Evolutionary conservation across 2,113 vertebrate species (phyloP).

Genomic region (Nanger granti): DNA sequence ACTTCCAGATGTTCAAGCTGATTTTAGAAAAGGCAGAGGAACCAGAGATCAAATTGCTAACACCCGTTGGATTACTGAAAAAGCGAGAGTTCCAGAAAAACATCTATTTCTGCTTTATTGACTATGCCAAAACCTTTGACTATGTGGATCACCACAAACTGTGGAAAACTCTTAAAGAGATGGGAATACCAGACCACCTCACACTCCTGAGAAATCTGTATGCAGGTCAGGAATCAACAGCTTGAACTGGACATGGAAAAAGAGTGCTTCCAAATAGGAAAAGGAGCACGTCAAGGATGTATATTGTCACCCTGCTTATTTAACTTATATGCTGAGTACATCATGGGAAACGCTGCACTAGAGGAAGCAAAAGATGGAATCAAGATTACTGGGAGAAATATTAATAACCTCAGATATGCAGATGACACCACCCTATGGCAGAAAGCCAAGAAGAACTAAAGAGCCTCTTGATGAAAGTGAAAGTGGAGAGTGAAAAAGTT

Average conservation of each 20-base stretch:
- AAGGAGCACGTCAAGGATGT: background rate
- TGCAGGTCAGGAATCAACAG: background rate
- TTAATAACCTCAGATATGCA: background rate
- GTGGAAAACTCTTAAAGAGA: background rate
- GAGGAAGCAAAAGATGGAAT: background rate
- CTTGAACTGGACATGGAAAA: background rate
- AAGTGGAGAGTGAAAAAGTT: background rate
- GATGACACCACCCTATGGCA: background rate
- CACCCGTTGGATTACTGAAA: fast-evolving
- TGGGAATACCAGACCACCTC: background rate
- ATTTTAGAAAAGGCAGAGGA: background rate
- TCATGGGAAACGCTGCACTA: background rate
- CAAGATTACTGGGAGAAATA: background rate
- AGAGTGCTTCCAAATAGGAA: background rate
- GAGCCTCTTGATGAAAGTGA: background rate
- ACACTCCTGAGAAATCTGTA: background rate
- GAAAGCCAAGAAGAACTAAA: background rate
- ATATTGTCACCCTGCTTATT: background rate
- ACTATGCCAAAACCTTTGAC: background rate
- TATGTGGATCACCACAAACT: background rate
- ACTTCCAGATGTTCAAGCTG: background rate
- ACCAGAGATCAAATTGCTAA: background rate
- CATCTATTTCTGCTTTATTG: background rate
- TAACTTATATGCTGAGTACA: background rate
- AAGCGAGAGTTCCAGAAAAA: background rate